These are phyloP conservation scores for Eurytemora carolleeae DNA, from an alignment of 1,140 invertebrate genomes.

Conservation along the genomic window DNA sequence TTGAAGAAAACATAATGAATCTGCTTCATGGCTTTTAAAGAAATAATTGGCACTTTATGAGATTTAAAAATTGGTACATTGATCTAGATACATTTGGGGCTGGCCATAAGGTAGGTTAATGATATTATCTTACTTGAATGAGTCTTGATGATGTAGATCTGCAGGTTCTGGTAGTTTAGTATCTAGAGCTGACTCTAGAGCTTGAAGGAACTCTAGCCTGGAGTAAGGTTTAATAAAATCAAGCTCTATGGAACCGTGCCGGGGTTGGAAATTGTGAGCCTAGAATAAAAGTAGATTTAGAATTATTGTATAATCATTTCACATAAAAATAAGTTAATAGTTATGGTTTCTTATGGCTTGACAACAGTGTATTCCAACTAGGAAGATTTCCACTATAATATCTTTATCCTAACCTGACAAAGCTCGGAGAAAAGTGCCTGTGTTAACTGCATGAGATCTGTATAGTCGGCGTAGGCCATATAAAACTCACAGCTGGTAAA, in stretches of 20 bases:
- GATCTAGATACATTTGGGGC: too few relatives aligned
- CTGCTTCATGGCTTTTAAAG: too few relatives aligned
- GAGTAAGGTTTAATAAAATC: background rate
- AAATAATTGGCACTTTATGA: too few relatives aligned
- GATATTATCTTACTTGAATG: too few relatives aligned
- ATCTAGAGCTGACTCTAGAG: background rate
- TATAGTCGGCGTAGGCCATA: slow-evolving; percentile 15
- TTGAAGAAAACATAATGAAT: too few relatives aligned
- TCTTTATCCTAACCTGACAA: background rate
- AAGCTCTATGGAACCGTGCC: background rate
- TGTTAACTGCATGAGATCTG: slow-evolving; percentile 14
- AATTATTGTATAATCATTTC: background rate
- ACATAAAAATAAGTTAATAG: too few relatives aligned
- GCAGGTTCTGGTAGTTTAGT: background rate
- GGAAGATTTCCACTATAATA: background rate
- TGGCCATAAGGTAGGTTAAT: too few relatives aligned
- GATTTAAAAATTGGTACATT: too few relatives aligned
- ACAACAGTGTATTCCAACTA: background rate
- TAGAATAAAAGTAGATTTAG: background rate
- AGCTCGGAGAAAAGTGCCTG: background rate
- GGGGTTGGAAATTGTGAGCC: background rate
- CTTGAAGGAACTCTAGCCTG: background rate
- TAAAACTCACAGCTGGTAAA: slow-evolving; percentile 17
- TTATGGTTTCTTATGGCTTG: too few relatives aligned
- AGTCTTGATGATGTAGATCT: too few relatives aligned